Conservation (phyloP, 2,113 vertebrate genomes). For the Choloepus hoffmanni region DNA sequence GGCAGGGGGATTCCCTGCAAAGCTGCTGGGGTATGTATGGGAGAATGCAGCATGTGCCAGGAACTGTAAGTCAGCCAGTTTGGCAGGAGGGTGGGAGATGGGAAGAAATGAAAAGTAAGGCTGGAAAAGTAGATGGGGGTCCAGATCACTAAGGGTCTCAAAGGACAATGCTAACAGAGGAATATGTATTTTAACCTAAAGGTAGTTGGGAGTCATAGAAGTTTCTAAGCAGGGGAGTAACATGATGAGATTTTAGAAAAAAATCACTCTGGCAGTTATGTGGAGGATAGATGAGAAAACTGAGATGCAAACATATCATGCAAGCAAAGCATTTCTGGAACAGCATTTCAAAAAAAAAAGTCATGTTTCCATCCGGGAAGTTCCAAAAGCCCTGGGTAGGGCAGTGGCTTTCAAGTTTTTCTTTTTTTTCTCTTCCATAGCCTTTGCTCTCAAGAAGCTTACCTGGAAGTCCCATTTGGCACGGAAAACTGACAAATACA, state of each 20-base stretch:
- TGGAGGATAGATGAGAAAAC: background rate
- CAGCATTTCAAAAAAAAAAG: background rate
- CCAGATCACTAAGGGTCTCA: background rate
- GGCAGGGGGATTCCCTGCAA: background rate
- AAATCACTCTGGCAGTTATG: background rate
- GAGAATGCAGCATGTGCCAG: background rate
- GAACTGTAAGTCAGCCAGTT: background rate
- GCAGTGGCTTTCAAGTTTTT: background rate
- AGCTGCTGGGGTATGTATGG: background rate
- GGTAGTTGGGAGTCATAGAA: background rate
- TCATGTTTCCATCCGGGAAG: background rate
- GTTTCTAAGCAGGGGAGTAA: conserved; percentile 42
- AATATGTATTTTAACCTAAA: conserved; percentile 8
- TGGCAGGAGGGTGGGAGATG: background rate
- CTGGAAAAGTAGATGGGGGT: background rate
- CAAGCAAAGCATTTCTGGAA: background rate
- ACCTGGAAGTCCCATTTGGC: background rate
- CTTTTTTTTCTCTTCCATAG: background rate
- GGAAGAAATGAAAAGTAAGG: background rate
- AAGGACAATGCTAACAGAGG: background rate
- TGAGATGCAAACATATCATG: background rate
- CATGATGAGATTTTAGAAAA: background rate
- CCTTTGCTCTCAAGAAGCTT: background rate
- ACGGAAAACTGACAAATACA: background rate
- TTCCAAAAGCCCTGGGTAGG: background rate